These are phyloP conservation scores for Dunckerocampus dactyliophorus DNA, from an alignment of 2,113 vertebrate species.

Conservation along the genomic window DNA sequence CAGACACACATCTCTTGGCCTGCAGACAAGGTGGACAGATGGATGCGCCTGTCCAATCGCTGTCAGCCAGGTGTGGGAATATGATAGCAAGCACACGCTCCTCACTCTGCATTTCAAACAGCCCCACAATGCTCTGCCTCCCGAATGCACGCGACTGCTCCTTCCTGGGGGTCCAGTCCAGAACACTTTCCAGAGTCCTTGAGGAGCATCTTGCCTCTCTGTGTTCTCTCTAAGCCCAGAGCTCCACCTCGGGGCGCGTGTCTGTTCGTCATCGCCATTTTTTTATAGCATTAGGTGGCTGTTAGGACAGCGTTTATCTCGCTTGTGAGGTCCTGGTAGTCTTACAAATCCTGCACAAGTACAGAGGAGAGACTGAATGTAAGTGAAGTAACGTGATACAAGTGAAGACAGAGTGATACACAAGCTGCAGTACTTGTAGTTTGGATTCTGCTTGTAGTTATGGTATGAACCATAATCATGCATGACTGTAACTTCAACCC, in stretches of 20 bases:
- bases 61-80: slow-evolving; percentile 68
- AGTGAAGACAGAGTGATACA: not conserved
- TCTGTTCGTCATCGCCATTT: slow-evolving; percentile 25
- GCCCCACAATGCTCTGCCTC: slow-evolving; percentile 26
- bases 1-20: slow-evolving; percentile 35
- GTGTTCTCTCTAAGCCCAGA: not conserved
- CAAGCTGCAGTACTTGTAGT: too few species aligned
- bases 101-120: slow-evolving; percentile 63
- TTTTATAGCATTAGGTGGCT: slow-evolving; percentile 28
- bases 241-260: not conserved
- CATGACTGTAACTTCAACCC: too few species aligned
- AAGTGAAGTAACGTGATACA: not conserved
- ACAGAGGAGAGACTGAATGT: slow-evolving; percentile 18
- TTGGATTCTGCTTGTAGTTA: too few species aligned
- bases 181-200: not conserved
- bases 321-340: slow-evolving; percentile 32
- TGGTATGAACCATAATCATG: too few species aligned
- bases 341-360: slow-evolving; percentile 60
- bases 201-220: slow-evolving; percentile 31
- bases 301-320: slow-evolving; percentile 26
- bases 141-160: not conserved
- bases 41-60: slow-evolving; percentile 65
- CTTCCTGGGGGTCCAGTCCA: not conserved
- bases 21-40: slow-evolving; percentile 53
- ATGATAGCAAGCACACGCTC: slow-evolving; percentile 63